Conservation (phyloP, 2,113 vertebrate genomes). For the Pardalotus punctatus region DNA sequence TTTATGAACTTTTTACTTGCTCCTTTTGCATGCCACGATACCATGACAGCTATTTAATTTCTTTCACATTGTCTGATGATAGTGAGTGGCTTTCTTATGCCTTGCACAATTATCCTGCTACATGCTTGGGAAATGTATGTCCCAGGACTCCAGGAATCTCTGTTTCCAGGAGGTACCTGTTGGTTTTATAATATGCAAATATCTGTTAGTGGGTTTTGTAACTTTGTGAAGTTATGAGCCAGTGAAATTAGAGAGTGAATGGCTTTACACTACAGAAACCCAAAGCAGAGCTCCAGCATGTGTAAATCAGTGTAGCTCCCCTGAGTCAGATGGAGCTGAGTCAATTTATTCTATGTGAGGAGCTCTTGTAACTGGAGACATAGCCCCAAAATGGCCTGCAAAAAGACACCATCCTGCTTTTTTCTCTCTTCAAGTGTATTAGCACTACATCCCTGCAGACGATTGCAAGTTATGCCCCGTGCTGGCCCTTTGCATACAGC, state of each 20-base stretch:
- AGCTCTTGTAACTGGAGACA: not conserved
- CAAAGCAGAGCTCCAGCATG: not conserved
- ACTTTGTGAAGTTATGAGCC: not conserved
- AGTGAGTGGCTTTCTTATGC: not conserved
- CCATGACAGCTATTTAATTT: not conserved
- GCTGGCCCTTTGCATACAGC: not conserved
- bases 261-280: not conserved
- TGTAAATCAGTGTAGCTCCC: not conserved
- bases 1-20: not conserved
- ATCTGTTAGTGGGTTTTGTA: not conserved
- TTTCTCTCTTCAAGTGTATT: not conserved
- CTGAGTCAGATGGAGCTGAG: not conserved
- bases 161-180: not conserved
- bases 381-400: not conserved
- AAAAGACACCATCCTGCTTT: not conserved
- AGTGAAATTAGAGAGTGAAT: not conserved
- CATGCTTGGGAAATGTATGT: not conserved
- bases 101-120: not conserved
- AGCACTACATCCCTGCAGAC: not conserved
- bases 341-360: not conserved
- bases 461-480: accelerated
- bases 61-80: not conserved
- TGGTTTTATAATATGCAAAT: not conserved
- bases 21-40: not conserved
- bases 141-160: not conserved